phyloP scores from a whole-genome alignment of 92 coral and sea anemone genomes.

The Actinernus sp. region DNA sequence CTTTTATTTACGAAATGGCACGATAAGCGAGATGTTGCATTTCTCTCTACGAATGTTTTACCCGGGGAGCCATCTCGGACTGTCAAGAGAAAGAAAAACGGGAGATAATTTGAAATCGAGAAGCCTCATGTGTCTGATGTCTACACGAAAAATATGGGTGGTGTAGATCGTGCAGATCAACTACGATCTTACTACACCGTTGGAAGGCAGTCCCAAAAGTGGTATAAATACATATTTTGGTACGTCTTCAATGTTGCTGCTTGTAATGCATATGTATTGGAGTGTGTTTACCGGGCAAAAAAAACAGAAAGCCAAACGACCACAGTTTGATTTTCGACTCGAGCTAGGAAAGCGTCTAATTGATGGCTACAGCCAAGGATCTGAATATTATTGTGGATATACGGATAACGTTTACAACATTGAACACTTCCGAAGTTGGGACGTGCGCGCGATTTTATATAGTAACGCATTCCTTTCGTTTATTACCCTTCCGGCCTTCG shows the following conservation, averaged over 20 bases:
- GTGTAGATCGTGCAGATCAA: slow-evolving; percentile 32
- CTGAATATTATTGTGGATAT: no score
- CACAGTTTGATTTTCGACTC: no score
- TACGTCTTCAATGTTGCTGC: slow-evolving; percentile 18
- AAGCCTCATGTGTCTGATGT: slow-evolving; percentile 8
- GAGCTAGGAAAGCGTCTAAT: no score
- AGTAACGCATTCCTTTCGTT: no score
- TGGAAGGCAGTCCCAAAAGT: slow-evolving; percentile 9
- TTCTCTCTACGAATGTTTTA: slow-evolving; percentile 23
- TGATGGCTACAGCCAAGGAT: no score
- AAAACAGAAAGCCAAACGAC: no score
- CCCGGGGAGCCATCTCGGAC: slow-evolving; percentile 7
- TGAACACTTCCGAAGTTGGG: no score
- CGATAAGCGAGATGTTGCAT: slow-evolving; percentile 51
- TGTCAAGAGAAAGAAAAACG: slow-evolving; percentile 35
- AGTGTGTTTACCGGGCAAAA: no score
- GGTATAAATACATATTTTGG: slow-evolving; percentile 41
- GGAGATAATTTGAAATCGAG: slow-evolving; percentile 8
- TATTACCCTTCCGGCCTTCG: no score
- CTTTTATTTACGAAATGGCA: slow-evolving; percentile 52
- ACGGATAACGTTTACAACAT: no score
- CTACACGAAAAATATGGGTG: slow-evolving; percentile 68
- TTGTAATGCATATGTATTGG: slow-evolving; percentile 23
- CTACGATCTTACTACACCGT: slow-evolving; percentile 23
- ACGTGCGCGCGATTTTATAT: no score